A percentile compares a stretch with the other conserved stretches of the same genome.
Evolutionary conservation across 2,113 vertebrate species (phyloP).

Genomic region (Thamnophis sirtalis): DNA sequence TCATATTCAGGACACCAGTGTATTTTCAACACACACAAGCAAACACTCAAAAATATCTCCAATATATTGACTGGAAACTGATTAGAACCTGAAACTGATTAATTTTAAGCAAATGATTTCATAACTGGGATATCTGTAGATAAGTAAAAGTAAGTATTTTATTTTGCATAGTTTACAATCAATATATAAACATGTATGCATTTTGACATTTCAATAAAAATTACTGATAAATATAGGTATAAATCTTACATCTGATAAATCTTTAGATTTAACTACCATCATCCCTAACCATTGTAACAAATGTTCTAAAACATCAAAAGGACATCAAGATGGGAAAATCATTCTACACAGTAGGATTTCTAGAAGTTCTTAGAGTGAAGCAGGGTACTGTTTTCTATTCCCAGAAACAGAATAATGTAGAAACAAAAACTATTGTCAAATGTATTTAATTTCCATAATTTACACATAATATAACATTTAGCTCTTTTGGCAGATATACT

Average conservation of each 20-base stretch:
- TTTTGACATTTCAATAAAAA: background rate
- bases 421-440: background rate
- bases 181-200: background rate
- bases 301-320: background rate
- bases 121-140: background rate
- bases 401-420: background rate
- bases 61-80: background rate
- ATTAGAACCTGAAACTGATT: background rate
- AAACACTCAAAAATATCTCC: background rate
- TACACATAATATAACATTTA: background rate
- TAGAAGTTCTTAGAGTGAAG: background rate
- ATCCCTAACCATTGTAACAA: background rate
- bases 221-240: background rate
- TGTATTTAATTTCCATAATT: background rate
- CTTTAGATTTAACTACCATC: background rate
- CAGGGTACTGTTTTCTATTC: background rate
- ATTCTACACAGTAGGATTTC: background rate
- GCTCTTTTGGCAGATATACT: background rate
- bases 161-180: background rate
- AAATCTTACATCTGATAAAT: background rate
- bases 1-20: background rate
- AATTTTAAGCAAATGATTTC: background rate
- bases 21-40: background rate
- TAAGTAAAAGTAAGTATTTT: background rate
- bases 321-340: background rate